phyloP scores from a whole-genome alignment of 2,113 vertebrate genomes.

The Cavia aperea region DNA sequence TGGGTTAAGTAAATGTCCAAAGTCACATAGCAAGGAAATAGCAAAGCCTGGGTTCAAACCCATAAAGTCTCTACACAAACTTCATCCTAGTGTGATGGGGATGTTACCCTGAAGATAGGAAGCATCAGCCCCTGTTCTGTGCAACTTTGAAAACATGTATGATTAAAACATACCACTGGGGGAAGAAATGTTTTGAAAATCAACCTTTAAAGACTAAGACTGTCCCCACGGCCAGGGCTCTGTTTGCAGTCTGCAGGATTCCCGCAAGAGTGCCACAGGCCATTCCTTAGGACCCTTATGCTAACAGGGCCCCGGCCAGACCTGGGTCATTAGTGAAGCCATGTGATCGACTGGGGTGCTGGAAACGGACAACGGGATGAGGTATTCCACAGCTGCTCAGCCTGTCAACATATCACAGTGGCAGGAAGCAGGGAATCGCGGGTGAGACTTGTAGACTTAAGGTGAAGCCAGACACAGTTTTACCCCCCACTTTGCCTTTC shows the following conservation, averaged over 20 bases:
- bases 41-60: neutral
- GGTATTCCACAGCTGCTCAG: constrained; percentile 8
- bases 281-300: fast-evolving
- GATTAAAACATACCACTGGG: neutral
- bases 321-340: neutral
- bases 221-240: neutral
- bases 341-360: neutral
- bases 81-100: neutral
- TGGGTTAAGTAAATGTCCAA: neutral
- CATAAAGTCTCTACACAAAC: neutral
- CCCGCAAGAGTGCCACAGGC: neutral
- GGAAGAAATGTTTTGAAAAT: constrained; percentile 9
- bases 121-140: neutral
- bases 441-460: neutral
- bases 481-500: neutral
- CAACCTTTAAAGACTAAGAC: neutral
- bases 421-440: neutral
- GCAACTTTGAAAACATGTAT: neutral
- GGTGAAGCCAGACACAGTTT: neutral
- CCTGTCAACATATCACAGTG: constrained; percentile 34
- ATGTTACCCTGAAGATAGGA: neutral
- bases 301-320: neutral
- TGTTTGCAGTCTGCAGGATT: neutral
- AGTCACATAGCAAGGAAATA: neutral
- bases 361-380: constrained; percentile 44